Percentiles rank a stretch among this genome's conserved stretches.
Conservation (phyloP, 30 jellyfish, hydroid and myxozoan species). For the Sanderia malayensis region DNA sequence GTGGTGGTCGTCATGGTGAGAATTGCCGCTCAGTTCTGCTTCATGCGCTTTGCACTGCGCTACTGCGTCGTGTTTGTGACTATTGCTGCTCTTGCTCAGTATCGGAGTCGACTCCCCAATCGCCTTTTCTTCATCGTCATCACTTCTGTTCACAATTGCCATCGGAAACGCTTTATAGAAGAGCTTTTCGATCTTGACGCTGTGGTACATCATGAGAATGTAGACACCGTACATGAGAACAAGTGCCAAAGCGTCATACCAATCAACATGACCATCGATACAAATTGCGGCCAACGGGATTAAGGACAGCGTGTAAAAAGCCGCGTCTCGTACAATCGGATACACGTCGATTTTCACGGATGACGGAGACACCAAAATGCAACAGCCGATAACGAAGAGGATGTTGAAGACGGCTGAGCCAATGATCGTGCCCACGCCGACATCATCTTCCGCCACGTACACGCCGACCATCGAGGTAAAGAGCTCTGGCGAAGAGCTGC, state of each 20-base stretch:
- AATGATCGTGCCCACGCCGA: constrained; percentile 77
- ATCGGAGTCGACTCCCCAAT: constrained; percentile 51
- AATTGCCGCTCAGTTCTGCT: constrained; percentile 11
- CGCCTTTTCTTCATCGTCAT: constrained; percentile 27
- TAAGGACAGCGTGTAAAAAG: constrained; percentile 51
- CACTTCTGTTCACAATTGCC: too few relatives aligned
- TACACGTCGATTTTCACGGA: constrained; percentile 44
- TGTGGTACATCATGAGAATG: constrained; percentile 71
- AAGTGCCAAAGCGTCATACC: constrained; percentile 71
- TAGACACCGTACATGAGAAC: constrained; percentile 61
- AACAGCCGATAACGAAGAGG: constrained; percentile 70
- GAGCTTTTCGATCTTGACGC: constrained; percentile 41
- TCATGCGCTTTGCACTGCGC: constrained; percentile 34
- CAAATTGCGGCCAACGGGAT: constrained; percentile 64
- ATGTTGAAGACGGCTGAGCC: constrained; percentile 84
- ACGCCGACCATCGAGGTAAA: constrained; percentile 90
- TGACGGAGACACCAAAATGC: constrained; percentile 61
- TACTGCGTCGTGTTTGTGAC: constrained; percentile 10
- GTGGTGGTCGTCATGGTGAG: not conserved
- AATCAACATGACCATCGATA: constrained; percentile 66
- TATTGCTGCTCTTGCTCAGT: constrained; percentile 14
- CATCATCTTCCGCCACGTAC: constrained; percentile 75
- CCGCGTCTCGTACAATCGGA: constrained; percentile 77
- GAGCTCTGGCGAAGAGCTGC: constrained; percentile 94
- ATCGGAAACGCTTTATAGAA: constrained; percentile 40